Percentiles rank a stretch among this genome's conserved stretches.
Conservation (phyloP, 2,113 vertebrate species). For the Corynorhinus townsendii region DNA sequence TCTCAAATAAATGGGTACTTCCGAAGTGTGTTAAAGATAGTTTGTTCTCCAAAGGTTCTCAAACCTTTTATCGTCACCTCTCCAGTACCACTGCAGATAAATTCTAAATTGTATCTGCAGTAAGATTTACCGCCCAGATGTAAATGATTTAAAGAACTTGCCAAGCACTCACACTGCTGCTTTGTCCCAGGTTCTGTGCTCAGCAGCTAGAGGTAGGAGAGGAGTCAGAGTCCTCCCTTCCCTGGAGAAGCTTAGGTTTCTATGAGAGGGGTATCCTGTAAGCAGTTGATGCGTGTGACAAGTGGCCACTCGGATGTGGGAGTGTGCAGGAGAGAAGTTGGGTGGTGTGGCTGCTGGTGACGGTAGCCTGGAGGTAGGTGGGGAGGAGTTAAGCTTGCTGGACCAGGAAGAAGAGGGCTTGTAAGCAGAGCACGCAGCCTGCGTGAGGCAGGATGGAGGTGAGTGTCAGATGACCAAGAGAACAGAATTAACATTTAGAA, state of each 20-base stretch:
- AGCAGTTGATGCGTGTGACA: not conserved
- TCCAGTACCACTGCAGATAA: not conserved
- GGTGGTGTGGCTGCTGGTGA: not conserved
- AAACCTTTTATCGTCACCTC: not conserved
- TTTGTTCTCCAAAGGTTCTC: not conserved
- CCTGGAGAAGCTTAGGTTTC: not conserved
- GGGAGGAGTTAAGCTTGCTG: not conserved
- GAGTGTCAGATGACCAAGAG: not conserved
- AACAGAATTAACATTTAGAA: not conserved
- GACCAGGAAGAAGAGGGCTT: not conserved
- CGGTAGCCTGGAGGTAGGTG: not conserved
- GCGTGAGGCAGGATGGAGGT: not conserved
- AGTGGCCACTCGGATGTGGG: not conserved
- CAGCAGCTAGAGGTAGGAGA: not conserved
- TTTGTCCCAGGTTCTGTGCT: conserved; percentile 5
- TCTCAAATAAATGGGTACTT: conserved; percentile 66
- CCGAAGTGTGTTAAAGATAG: conserved; percentile 64
- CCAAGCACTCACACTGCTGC: not conserved
- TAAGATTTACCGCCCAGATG: not conserved
- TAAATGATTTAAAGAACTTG: conserved; percentile 7
- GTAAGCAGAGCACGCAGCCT: not conserved
- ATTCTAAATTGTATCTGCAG: not conserved
- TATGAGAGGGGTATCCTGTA: not conserved
- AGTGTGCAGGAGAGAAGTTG: not conserved
- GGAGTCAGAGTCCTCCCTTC: not conserved